A percentile compares a stretch with the other conserved stretches of the same genome.
Evolutionary conservation across 1,140 invertebrate species (phyloP).

Genomic region (Platyura marginata): DNA sequence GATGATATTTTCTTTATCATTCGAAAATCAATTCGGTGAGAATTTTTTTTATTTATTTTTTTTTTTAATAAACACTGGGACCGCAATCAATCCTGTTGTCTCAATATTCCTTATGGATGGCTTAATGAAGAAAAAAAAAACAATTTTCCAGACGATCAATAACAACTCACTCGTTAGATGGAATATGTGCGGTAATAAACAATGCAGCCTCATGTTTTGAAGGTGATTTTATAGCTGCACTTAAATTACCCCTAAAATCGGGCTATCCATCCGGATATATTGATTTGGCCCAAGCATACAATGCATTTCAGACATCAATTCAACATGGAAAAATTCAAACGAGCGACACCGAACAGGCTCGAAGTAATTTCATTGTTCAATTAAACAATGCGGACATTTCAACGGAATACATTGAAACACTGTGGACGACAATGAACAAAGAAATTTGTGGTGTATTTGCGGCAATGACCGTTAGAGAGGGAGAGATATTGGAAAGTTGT

Average conservation of each 20-base stretch:
- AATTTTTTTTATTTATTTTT: slow-evolving; percentile 7
- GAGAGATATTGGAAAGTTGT: slow-evolving; percentile 56
- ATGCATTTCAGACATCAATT: slow-evolving; percentile 59
- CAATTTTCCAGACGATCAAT: slow-evolving; percentile 47
- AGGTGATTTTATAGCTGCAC: slow-evolving; percentile 59
- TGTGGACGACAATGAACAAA: slow-evolving; percentile 51
- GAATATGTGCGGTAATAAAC: slow-evolving; percentile 92
- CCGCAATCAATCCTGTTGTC: too few species aligned
- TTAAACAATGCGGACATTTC: slow-evolving; percentile 87
- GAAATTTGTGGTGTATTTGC: slow-evolving; percentile 45
- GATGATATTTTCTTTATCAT: slow-evolving; percentile 98
- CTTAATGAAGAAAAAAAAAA: too few species aligned
- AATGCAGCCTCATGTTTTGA: slow-evolving; percentile 80
- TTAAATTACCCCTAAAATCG: slow-evolving; percentile 54
- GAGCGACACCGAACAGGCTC: slow-evolving; percentile 56
- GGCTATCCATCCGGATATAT: slow-evolving; percentile 78
- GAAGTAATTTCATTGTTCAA: slow-evolving; percentile 35
- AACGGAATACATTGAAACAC: slow-evolving; percentile 71
- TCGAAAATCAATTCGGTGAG: slow-evolving; percentile 80
- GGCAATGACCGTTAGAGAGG: slow-evolving; percentile 39
- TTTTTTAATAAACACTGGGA: background rate
- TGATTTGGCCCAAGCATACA: slow-evolving; percentile 61
- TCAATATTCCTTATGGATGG: background rate
- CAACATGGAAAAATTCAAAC: slow-evolving; percentile 66
- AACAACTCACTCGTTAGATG: slow-evolving; percentile 81